phyloP scores from a whole-genome alignment of 2,113 vertebrate genomes.

The Mesitornis unicolor region DNA sequence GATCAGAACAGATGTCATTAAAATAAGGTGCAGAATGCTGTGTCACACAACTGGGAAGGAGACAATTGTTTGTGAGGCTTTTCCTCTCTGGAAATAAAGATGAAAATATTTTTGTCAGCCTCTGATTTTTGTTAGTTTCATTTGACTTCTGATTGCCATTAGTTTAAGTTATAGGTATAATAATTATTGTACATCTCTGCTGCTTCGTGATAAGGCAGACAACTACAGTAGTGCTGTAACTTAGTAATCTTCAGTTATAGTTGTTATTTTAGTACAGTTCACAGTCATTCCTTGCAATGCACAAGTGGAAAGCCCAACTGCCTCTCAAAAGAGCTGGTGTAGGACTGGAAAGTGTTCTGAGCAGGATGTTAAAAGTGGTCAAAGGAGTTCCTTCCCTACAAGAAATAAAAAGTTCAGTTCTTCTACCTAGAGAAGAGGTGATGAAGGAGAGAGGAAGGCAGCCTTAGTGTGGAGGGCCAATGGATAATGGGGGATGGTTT shows the following conservation, averaged over 20 bases:
- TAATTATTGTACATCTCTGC: background rate
- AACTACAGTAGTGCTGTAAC: background rate
- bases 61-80: rapidly evolving
- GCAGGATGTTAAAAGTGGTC: background rate
- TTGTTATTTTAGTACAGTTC: background rate
- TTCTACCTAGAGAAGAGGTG: background rate
- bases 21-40: background rate
- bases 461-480: background rate
- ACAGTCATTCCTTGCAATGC: background rate
- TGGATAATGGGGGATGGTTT: background rate
- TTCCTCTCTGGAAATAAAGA: background rate
- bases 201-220: background rate
- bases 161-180: background rate
- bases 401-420: background rate
- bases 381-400: background rate
- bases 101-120: background rate
- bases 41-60: background rate
- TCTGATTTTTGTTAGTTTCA: background rate
- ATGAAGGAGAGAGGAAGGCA: background rate
- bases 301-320: background rate
- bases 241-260: background rate
- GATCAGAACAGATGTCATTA: background rate
- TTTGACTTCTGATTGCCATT: background rate
- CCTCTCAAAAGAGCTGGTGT: background rate
- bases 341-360: background rate